Conservation (phyloP, 2,888 invertebrate genomes). For the Trisateles emortualis region DNA sequence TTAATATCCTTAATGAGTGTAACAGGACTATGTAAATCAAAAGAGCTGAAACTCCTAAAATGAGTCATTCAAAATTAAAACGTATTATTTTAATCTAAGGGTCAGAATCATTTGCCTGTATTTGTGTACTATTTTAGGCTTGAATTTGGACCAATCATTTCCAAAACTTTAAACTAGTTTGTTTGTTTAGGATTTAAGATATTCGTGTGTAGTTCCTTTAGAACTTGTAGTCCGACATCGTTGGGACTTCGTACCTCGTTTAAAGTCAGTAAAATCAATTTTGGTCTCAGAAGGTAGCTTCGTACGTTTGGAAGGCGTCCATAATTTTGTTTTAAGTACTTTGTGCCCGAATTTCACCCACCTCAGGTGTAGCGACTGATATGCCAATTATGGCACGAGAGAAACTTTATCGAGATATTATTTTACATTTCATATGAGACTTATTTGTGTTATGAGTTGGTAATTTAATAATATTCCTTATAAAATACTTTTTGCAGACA, state of each 20-base stretch:
- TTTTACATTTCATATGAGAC: background rate
- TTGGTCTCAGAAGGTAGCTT: background rate
- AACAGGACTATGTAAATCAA: constrained; percentile 9
- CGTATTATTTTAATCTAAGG: constrained; percentile 14
- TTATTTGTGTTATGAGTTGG: background rate
- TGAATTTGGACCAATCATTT: constrained; percentile 63
- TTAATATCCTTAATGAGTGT: constrained; percentile 54
- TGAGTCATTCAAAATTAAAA: background rate
- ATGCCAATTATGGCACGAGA: background rate
- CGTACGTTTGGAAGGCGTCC: constrained; percentile 3
- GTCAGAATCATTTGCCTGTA: constrained; percentile 19
- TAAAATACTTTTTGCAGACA: background rate
- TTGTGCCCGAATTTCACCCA: constrained; percentile 1
- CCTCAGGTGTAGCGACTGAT: constrained; percentile 2
- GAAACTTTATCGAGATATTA: background rate
- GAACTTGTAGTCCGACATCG: constrained; percentile 43
- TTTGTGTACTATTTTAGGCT: constrained; percentile 47
- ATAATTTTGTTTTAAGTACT: constrained; percentile 10
- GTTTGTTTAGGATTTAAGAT: constrained; percentile 69
- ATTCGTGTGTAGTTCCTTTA: constrained; percentile 52
- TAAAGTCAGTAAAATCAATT: constrained; percentile 33
- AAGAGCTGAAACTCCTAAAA: background rate
- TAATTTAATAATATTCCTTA: background rate
- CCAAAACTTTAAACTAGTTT: constrained; percentile 67
- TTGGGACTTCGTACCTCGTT: constrained; percentile 27